These are phyloP conservation scores for Hydrophis major DNA, from an alignment of 2,797 vertebrate genomes.

Conservation along the genomic window DNA sequence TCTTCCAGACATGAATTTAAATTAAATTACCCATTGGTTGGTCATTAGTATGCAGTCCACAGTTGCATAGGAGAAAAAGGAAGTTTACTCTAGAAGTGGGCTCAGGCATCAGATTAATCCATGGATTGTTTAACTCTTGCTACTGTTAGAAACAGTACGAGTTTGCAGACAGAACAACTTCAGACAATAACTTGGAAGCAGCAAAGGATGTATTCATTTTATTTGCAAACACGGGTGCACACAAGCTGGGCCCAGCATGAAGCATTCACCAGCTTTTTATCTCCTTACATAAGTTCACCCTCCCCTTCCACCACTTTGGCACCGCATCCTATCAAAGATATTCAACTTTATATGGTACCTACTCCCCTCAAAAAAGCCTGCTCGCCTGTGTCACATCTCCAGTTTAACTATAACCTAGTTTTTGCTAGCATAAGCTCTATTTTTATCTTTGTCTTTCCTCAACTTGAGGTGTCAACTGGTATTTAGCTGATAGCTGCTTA, in stretches of 20 bases:
- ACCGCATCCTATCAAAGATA: background rate
- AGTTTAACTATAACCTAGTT: background rate
- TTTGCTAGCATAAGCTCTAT: background rate
- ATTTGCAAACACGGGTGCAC: background rate
- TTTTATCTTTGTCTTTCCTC: background rate
- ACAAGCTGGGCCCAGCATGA: background rate
- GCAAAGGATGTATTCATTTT: background rate
- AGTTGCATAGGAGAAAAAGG: background rate
- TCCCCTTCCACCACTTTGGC: background rate
- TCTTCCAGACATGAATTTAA: background rate
- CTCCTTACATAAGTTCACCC: background rate
- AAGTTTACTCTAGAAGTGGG: background rate
- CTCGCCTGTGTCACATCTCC: background rate
- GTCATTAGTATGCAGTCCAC: background rate
- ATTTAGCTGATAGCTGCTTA: background rate
- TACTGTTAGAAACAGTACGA: too few relatives aligned
- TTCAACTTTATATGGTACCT: background rate
- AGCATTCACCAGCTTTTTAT: background rate
- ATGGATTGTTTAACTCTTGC: background rate
- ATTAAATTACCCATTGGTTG: background rate
- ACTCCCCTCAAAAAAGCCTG: background rate
- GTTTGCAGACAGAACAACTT: background rate
- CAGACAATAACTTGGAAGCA: background rate
- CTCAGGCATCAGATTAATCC: background rate
- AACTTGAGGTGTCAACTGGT: too few relatives aligned